Conservation (phyloP, 2,888 invertebrate genomes). For the Cyclophora albipunctata region DNA sequence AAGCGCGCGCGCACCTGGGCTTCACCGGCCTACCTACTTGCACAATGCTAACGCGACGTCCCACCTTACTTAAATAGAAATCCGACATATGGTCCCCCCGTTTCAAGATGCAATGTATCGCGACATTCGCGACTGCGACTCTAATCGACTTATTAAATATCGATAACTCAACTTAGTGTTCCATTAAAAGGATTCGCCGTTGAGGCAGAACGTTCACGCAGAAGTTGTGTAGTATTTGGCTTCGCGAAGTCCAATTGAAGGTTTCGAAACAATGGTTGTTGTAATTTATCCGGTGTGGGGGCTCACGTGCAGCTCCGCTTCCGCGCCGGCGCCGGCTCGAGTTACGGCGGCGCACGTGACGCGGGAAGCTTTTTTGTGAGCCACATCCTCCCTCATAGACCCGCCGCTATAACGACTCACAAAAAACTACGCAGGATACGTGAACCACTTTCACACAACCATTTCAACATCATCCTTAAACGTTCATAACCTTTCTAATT, state of each 20-base stretch:
- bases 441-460: slow-evolving; percentile 20
- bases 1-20: slow-evolving; percentile 67
- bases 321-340: slow-evolving; percentile 46
- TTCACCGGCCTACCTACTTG: slow-evolving; percentile 48
- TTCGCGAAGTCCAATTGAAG: slow-evolving; percentile 5
- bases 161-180: no score
- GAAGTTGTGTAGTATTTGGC: slow-evolving; percentile 10
- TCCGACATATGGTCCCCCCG: slow-evolving; percentile 46
- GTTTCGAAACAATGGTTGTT: slow-evolving; percentile 13
- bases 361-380: slow-evolving; percentile 43
- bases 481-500: neutral
- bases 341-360: slow-evolving; percentile 57
- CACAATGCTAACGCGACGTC: slow-evolving; percentile 49
- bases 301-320: slow-evolving; percentile 44
- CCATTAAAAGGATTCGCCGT: neutral
- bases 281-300: slow-evolving; percentile 18
- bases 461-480: neutral
- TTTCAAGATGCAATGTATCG: neutral
- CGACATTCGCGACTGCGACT: no score
- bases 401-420: no score
- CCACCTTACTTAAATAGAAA: slow-evolving; percentile 36
- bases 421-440: slow-evolving; percentile 34
- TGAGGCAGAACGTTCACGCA: neutral
- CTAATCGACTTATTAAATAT: no score
- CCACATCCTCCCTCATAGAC: slow-evolving; percentile 34